A percentile compares a stretch with the other conserved stretches of the same genome.
These are phyloP conservation scores for Lottia gigantea DNA, from an alignment of 2,888 invertebrate genomes.

Conservation along the genomic window DNA sequence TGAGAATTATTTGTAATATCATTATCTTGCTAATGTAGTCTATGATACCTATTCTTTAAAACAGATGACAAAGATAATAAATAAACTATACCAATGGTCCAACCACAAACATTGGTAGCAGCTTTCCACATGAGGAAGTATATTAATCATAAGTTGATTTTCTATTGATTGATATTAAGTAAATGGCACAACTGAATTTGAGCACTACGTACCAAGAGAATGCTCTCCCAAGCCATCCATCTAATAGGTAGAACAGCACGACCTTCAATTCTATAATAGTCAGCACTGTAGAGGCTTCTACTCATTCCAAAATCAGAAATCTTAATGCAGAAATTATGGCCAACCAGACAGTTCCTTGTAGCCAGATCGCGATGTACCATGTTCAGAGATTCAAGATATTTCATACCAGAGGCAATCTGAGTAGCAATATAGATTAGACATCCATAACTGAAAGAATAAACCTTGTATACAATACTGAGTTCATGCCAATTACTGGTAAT, in stretches of 20 bases:
- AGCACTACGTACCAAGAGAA: constrained; percentile 71
- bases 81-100: no score
- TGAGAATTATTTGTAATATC: no score
- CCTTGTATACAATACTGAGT: no score
- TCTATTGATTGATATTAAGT: no score
- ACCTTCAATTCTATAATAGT: constrained; percentile 87
- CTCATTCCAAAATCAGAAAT: constrained; percentile 69
- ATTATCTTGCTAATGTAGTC: no score
- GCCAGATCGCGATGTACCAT: constrained; percentile 92
- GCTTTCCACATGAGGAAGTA: no score
- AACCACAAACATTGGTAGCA: no score
- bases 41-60: no score
- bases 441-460: constrained; percentile 77
- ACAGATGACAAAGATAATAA: no score
- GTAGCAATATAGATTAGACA: constrained; percentile 84
- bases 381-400: constrained; percentile 86
- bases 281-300: constrained; percentile 70
- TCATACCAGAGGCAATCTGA: constrained; percentile 90
- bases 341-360: constrained; percentile 87
- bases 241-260: constrained; percentile 84
- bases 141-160: no score
- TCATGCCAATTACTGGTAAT: no score
- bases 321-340: constrained; percentile 78
- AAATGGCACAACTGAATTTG: no score
- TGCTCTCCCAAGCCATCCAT: constrained; percentile 91